A percentile compares a stretch with the other conserved stretches of the same genome.
phyloP scores from a whole-genome alignment of 30 jellyfish, hydroid and myxozoan genomes.

The Nemopilema nomurai region DNA sequence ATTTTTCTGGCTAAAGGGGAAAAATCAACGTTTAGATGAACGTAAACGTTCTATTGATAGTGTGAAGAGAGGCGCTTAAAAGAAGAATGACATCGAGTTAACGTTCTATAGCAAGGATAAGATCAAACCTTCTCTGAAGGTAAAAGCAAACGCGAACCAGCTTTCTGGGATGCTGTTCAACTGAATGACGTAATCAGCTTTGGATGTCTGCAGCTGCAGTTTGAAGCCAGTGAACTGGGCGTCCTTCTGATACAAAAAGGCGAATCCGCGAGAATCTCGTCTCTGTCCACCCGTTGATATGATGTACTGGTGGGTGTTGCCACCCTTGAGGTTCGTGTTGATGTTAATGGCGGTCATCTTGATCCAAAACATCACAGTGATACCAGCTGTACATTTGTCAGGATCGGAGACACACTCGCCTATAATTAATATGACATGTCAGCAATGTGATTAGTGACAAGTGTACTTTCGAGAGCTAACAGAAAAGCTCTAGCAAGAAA shows the following conservation, averaged over 20 bases:
- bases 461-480: too few relatives aligned
- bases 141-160: slow-evolving; percentile 84
- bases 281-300: slow-evolving; percentile 96
- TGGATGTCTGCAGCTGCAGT: slow-evolving; percentile 83
- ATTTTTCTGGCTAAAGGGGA: too few relatives aligned
- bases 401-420: slow-evolving; percentile 92
- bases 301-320: slow-evolving; percentile 74
- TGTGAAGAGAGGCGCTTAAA: too few relatives aligned
- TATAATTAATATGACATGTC: not conserved
- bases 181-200: slow-evolving; percentile 78
- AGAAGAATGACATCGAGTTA: too few relatives aligned
- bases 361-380: slow-evolving; percentile 85
- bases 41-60: too few relatives aligned
- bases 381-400: slow-evolving; percentile 69
- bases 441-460: not conserved
- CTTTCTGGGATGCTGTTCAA: slow-evolving; percentile 63
- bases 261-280: slow-evolving; percentile 91
- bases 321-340: slow-evolving; percentile 40
- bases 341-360: slow-evolving; percentile 68
- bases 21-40: too few relatives aligned
- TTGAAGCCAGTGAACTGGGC: slow-evolving; percentile 81
- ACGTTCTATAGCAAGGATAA: not conserved
- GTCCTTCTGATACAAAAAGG: slow-evolving; percentile 87
- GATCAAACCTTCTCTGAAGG: slow-evolving; percentile 65
- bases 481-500: too few relatives aligned